phyloP scores from a whole-genome alignment of 2,888 invertebrate species.

The Tiphia femorata region DNA sequence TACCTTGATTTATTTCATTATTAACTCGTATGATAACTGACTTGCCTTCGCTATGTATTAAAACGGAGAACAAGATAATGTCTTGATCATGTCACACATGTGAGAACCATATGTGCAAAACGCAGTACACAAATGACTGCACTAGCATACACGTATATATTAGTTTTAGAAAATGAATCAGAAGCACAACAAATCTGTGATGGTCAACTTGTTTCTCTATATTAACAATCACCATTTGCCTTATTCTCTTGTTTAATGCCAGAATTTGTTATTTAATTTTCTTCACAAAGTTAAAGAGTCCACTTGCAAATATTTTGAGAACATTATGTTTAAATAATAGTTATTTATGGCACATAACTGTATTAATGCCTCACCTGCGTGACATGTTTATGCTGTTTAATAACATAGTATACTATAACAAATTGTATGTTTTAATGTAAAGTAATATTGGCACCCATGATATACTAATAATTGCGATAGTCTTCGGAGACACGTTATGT shows the following conservation, averaged over 20 bases:
- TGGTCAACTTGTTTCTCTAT: no score
- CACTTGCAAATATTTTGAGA: no score
- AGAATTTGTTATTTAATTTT: no score
- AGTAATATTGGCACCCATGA: background rate
- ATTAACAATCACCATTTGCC: no score
- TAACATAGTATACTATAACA: background rate
- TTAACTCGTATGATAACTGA: background rate
- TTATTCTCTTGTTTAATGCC: no score
- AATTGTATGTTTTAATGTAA: slow-evolving; percentile 6
- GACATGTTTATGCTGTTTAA: slow-evolving; percentile 26
- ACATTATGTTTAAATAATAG: no score
- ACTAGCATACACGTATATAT: no score
- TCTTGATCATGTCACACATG: background rate
- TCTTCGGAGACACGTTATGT: no score
- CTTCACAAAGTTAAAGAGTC: no score
- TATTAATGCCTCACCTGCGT: slow-evolving; percentile 35
- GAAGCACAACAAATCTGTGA: no score
- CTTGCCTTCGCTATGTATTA: background rate
- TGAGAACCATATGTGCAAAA: background rate
- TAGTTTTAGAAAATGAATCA: no score
- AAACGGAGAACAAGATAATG: background rate
- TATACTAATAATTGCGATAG: background rate
- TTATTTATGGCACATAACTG: slow-evolving; percentile 28
- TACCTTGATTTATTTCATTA: no score
- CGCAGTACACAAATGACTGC: background rate